Conservation (phyloP, 2,113 vertebrate species). For the Cettia cetti region DNA sequence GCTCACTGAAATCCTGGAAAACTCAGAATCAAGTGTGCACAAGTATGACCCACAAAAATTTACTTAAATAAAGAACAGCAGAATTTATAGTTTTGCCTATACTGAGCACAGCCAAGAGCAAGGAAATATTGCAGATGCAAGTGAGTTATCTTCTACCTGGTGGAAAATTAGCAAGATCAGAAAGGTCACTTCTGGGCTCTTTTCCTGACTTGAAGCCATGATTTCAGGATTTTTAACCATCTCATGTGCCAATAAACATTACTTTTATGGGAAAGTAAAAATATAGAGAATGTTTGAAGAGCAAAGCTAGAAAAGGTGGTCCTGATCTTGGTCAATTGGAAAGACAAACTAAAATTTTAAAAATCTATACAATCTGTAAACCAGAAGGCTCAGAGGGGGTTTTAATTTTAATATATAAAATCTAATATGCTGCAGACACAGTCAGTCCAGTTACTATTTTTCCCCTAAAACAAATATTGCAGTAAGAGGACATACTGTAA, state of each 20-base stretch:
- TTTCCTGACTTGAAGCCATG: neutral
- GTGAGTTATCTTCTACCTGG: neutral
- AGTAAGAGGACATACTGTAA: conserved; percentile 18
- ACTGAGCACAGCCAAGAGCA: neutral
- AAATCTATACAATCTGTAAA: conserved; percentile 64
- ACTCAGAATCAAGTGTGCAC: neutral
- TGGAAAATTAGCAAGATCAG: neutral
- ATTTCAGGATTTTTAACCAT: conserved; percentile 14
- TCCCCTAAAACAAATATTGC: conserved; percentile 37
- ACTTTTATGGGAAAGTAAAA: conserved; percentile 22
- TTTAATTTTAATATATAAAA: conserved; percentile 71
- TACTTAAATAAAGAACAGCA: neutral
- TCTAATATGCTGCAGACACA: conserved; percentile 59
- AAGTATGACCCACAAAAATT: neutral
- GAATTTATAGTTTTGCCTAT: neutral
- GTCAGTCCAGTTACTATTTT: conserved; percentile 57
- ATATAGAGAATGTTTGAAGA: conserved; percentile 26
- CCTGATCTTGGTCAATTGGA: conserved; percentile 51
- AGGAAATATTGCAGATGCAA: neutral
- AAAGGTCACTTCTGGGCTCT: neutral
- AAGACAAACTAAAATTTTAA: conserved; percentile 61
- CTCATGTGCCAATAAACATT: neutral
- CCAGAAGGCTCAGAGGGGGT: conserved; percentile 60
- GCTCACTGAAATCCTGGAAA: neutral
- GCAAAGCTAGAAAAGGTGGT: conserved; percentile 37